Conservation (phyloP, 2,888 invertebrate species). For the Tenthredo distinguenda region DNA sequence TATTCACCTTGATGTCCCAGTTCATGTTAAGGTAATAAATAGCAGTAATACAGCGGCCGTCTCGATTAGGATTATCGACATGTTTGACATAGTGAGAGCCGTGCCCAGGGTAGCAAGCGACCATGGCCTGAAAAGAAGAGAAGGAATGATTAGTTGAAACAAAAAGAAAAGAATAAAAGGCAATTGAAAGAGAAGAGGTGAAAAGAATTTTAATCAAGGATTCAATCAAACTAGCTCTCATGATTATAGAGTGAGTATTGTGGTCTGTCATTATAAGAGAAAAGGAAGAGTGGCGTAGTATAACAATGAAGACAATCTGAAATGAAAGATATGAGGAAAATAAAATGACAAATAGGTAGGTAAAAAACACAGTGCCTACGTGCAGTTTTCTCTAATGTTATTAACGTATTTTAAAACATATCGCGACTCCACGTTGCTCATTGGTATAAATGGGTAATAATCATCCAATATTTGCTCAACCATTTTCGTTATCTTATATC, state of each 20-base stretch:
- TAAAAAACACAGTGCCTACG: not conserved
- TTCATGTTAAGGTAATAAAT: constrained; percentile 98
- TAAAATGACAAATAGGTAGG: not conserved
- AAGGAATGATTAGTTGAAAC: constrained; percentile 57
- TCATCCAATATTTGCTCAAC: not conserved
- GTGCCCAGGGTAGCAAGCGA: constrained; percentile 97
- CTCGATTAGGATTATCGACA: constrained; percentile 98
- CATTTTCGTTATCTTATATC: not conserved
- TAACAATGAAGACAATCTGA: not conserved
- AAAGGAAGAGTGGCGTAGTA: not conserved
- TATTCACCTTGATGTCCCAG: constrained; percentile 90
- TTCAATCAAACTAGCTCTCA: not conserved
- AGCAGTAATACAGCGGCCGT: constrained; percentile 97
- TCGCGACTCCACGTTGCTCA: not conserved
- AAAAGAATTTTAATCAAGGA: not conserved
- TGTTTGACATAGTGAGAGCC: constrained; percentile 98
- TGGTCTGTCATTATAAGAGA: not conserved
- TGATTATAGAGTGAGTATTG: not conserved
- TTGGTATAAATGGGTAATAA: not conserved
- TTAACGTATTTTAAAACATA: not conserved
- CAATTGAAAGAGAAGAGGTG: not conserved
- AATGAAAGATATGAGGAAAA: not conserved
- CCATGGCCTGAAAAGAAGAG: constrained; percentile 91
- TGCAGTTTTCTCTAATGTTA: not conserved
- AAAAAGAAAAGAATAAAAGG: constrained; percentile 24